phyloP scores from a whole-genome alignment of 2,797 vertebrate species.

The Danio aesculapii region DNA sequence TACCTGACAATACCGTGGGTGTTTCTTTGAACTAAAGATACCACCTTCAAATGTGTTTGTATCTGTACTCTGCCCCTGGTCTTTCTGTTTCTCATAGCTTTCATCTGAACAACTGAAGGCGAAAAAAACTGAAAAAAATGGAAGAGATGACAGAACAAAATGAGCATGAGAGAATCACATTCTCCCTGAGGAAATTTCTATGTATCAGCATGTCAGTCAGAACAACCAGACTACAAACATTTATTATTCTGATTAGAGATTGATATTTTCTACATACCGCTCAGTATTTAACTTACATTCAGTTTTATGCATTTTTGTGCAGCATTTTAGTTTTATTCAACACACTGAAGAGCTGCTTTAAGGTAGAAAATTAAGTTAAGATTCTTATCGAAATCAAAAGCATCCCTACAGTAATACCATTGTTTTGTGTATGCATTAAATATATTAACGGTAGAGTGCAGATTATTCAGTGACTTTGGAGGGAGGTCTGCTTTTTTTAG shows the following conservation, averaged over 20 bases:
- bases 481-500: too few species aligned
- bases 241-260: neutral
- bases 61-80: slow-evolving; percentile 18
- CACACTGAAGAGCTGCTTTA: too few species aligned
- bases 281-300: neutral
- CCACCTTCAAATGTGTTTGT: slow-evolving; percentile 31
- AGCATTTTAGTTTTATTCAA: neutral
- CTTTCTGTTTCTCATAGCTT: slow-evolving; percentile 27
- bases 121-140: neutral
- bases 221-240: neutral
- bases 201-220: slow-evolving; percentile 6
- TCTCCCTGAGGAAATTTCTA: slow-evolving; percentile 21
- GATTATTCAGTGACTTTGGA: too few species aligned
- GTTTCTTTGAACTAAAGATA: slow-evolving; percentile 34
- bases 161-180: neutral
- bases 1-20: neutral
- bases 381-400: too few species aligned
- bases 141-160: slow-evolving; percentile 25
- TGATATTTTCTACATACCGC: neutral
- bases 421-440: too few species aligned
- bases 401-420: too few species aligned
- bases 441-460: too few species aligned
- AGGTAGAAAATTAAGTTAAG: too few species aligned
- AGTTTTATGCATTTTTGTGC: too few species aligned
- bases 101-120: slow-evolving; percentile 18